Conservation (phyloP, 2,888 invertebrate genomes). For the Linyphia triangularis region DNA sequence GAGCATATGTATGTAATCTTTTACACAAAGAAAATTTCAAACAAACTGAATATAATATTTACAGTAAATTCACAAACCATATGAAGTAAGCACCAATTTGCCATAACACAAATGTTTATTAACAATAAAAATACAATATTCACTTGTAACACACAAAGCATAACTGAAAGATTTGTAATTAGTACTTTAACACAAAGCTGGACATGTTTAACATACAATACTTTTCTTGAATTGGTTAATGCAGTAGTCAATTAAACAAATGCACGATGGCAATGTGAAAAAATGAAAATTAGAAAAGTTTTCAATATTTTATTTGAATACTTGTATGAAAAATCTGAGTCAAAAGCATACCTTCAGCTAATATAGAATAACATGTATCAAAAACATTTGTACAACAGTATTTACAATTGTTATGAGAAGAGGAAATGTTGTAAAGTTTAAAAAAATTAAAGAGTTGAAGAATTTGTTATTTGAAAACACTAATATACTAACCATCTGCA, state of each 20-base stretch:
- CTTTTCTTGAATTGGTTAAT: neutral
- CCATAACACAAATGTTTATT: conserved; percentile 48
- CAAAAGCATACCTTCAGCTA: conserved; percentile 70
- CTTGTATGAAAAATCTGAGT: conserved; percentile 67
- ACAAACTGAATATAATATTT: too few relatives aligned
- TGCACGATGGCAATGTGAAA: neutral
- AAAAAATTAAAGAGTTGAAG: conserved; percentile 67
- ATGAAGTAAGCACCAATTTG: too few relatives aligned
- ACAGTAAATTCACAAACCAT: too few relatives aligned
- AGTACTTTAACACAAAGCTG: conserved; percentile 1
- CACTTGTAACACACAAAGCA: neutral
- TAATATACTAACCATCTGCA: conserved; percentile 60
- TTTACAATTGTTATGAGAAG: conserved; percentile 66
- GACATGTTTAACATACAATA: conserved; percentile 1
- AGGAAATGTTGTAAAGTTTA: conserved; percentile 57
- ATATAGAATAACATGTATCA: conserved; percentile 74
- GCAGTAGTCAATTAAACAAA: neutral
- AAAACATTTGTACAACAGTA: conserved; percentile 73
- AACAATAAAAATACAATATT: conserved; percentile 52
- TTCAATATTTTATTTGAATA: conserved; percentile 49
- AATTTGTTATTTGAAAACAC: conserved; percentile 63
- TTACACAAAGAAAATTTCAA: too few relatives aligned
- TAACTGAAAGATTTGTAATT: conserved; percentile 4
- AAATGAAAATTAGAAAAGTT: conserved; percentile 7
- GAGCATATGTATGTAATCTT: too few relatives aligned